Evolutionary conservation across 2,113 vertebrate species (phyloP), one percentile per base, ranked within the genome.

Genomic region (Vulpes lagopus): DNA sequence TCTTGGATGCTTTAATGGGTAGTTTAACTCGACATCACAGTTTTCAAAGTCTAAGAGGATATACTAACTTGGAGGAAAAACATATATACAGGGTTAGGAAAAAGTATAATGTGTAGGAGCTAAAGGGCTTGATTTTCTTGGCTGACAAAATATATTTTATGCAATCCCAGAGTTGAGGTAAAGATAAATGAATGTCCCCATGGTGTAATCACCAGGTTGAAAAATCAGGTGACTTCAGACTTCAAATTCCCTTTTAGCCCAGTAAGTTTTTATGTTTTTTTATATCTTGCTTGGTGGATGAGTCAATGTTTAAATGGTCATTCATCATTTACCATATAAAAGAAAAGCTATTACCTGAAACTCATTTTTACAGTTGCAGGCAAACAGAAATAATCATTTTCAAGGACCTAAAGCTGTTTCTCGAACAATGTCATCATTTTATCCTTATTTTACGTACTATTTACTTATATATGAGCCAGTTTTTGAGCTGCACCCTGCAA

Each of bases 301-400:
- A 98, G 98, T 98, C 98, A 97, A 97, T 99, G 98, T 98, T 99
- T 99, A 98, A 99, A 98, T 98, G 97, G 94, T 98, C 98, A 98
- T 99, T 98, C 98, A 98, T 99, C 98, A 99, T 98, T 99, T 98
- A 98, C 98, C 97, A 98, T 98, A 99, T 99, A 98, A 99, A 99
- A 98, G 98, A 99, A 99, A 99, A 99, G 98, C 98, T 98, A 98
- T 99, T 99, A 99, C 98, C 98, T 98, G 98, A 99, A 99, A 99
- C 98, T 98, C 98, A 99, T 98, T 99, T 99, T 99, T 99, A 98
- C 97, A 98, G 98, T 99, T 98, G 96, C 97, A 98, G 98, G 98
- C 98, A 99, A 99, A 99, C 98, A 7, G 97, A 99, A 99, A 99
- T 98, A 98, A 99, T 99, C 88, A 98, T 99, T 99, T 99, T 98